Evolutionary conservation across 2,113 vertebrate genomes (phyloP).

Genomic region (Sinocyclocheilus maitianheensis): DNA sequence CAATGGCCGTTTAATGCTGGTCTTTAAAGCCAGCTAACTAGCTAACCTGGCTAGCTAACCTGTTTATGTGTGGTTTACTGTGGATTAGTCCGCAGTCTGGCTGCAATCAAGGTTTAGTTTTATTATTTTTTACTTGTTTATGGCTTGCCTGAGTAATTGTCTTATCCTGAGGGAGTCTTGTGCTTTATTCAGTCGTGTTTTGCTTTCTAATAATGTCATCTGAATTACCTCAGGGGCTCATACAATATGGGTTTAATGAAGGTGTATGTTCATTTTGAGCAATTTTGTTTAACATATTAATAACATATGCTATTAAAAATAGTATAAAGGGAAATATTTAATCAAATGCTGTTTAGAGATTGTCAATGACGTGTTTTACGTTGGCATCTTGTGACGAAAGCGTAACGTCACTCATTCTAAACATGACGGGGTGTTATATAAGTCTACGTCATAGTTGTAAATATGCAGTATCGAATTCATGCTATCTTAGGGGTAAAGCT

Average conservation of each 20-base stretch:
- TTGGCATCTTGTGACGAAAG: background rate
- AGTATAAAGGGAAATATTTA: background rate
- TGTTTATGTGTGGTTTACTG: slow-evolving; percentile 33
- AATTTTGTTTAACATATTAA: background rate
- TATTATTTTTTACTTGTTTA: background rate
- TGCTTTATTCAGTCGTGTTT: background rate
- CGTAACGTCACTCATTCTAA: slow-evolving; percentile 15
- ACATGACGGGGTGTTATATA: background rate
- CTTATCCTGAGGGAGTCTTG: background rate
- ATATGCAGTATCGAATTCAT: background rate
- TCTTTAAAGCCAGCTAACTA: slow-evolving; percentile 42
- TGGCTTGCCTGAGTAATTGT: background rate
- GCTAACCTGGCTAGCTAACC: slow-evolving; percentile 34
- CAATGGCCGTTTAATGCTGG: slow-evolving; percentile 16
- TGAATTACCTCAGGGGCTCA: background rate
- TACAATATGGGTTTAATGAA: background rate
- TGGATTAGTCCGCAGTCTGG: slow-evolving; percentile 22
- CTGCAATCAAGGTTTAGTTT: slow-evolving; percentile 2
- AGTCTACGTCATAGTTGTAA: background rate
- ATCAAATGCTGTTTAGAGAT: background rate
- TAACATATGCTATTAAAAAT: background rate
- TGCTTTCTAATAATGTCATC: background rate
- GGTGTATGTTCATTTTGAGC: background rate
- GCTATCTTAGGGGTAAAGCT: background rate
- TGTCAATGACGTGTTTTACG: background rate